phyloP scores from a whole-genome alignment of 30 jellyfish, hydroid and myxozoan species.

The Nemopilema nomurai region DNA sequence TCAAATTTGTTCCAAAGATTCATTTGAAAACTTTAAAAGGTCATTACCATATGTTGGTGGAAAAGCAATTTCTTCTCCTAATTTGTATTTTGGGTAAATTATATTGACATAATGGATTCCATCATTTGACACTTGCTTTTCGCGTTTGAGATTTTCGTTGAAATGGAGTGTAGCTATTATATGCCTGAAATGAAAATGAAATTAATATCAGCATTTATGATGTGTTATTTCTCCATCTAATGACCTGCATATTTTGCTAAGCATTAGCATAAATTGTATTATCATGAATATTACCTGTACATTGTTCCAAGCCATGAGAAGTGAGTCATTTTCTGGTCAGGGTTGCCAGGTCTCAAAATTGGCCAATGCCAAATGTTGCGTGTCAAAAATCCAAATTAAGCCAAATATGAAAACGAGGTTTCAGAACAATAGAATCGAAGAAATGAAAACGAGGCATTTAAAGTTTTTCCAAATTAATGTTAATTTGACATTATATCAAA shows the following conservation, averaged over 20 bases:
- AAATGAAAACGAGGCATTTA: too few species aligned
- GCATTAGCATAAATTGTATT: neutral
- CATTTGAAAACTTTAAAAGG: neutral
- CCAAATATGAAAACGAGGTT: too few species aligned
- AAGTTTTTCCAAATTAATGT: too few species aligned
- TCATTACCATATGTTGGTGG: conserved; percentile 22
- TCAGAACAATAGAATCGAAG: too few species aligned
- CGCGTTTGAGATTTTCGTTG: conserved; percentile 21
- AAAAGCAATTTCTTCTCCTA: conserved; percentile 23
- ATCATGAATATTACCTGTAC: neutral
- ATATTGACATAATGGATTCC: neutral
- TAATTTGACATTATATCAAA: too few species aligned
- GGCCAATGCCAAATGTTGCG: too few species aligned
- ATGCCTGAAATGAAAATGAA: neutral
- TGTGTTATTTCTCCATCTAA: neutral
- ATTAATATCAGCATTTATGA: neutral
- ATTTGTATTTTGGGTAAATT: conserved; percentile 19
- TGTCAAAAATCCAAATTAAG: too few species aligned
- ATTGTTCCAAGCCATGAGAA: conserved; percentile 25
- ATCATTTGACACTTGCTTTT: neutral
- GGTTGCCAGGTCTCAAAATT: too few species aligned
- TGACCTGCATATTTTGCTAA: neutral
- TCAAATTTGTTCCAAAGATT: neutral
- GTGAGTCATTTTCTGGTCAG: conserved; percentile 9
- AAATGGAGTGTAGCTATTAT: conserved; percentile 17